These are phyloP conservation scores for Pantherophis alleghaniensis DNA, from an alignment of 2,797 vertebrate species.

Conservation along the genomic window DNA sequence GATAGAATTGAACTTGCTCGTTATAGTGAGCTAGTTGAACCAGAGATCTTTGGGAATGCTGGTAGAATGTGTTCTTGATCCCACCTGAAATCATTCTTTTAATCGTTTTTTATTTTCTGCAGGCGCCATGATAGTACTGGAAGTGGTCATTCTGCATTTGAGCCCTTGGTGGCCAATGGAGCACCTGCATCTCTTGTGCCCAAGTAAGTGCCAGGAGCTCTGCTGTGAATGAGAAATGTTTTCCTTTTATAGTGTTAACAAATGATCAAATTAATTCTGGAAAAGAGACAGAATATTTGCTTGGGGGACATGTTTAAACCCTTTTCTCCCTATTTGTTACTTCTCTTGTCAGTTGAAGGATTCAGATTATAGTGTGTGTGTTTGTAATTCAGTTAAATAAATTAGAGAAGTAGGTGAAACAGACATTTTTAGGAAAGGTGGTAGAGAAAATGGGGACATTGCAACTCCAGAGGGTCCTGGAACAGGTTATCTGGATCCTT, in stretches of 20 bases:
- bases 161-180: constrained; percentile 86
- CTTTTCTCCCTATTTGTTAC: no score
- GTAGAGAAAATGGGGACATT: neutral
- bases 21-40: neutral
- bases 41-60: neutral
- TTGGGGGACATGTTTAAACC: neutral
- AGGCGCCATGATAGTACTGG: constrained; percentile 89
- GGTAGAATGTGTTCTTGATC: neutral
- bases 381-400: neutral
- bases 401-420: neutral
- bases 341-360: neutral
- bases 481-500: neutral
- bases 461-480: neutral
- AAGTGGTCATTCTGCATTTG: constrained; percentile 86
- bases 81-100: neutral
- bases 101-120: neutral
- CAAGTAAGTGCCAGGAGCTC: constrained; percentile 80
- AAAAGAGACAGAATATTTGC: no score
- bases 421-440: neutral
- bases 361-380: neutral
- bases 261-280: neutral
- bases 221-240: accelerated
- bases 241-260: neutral
- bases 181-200: constrained; percentile 82
- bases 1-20: neutral